Evolutionary conservation across 1,140 invertebrate genomes (phyloP).

Genomic region (Plutomurus gul): DNA sequence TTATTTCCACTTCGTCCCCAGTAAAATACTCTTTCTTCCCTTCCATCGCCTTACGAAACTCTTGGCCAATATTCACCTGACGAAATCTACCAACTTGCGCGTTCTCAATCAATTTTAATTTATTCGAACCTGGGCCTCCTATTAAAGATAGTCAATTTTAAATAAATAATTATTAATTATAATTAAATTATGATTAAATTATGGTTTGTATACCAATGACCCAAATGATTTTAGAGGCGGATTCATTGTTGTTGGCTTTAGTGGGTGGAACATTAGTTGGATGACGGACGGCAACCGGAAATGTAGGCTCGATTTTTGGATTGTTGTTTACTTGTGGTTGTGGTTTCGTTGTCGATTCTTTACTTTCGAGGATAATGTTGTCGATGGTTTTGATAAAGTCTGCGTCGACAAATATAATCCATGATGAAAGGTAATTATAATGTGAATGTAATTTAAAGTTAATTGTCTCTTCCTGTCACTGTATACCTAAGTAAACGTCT

Average conservation of each 20-base stretch:
- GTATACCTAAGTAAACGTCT: not conserved
- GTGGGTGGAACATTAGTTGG: not conserved
- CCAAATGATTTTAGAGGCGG: not conserved
- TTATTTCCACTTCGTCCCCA: slow-evolving; percentile 1
- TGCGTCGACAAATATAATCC: not conserved
- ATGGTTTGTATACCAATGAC: not conserved
- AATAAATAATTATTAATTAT: not conserved
- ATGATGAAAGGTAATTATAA: too few relatives aligned
- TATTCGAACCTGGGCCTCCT: slow-evolving; percentile 49
- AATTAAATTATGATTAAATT: not conserved
- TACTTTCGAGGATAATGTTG: not conserved
- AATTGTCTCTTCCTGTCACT: not conserved
- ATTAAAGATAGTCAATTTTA: not conserved
- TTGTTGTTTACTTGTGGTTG: not conserved
- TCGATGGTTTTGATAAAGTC: slow-evolving; percentile 1
- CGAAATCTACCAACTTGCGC: not conserved
- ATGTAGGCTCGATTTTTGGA: not conserved
- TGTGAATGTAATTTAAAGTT: not conserved
- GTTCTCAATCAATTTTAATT: slow-evolving; percentile 14
- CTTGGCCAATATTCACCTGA: slow-evolving; percentile 15
- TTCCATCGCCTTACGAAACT: not conserved
- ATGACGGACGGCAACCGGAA: not conserved
- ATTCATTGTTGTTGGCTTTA: not conserved
- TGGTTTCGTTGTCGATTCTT: not conserved
- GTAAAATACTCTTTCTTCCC: not conserved